Evolutionary conservation across 2,888 invertebrate genomes (phyloP).

Genomic region (Automeris io): DNA sequence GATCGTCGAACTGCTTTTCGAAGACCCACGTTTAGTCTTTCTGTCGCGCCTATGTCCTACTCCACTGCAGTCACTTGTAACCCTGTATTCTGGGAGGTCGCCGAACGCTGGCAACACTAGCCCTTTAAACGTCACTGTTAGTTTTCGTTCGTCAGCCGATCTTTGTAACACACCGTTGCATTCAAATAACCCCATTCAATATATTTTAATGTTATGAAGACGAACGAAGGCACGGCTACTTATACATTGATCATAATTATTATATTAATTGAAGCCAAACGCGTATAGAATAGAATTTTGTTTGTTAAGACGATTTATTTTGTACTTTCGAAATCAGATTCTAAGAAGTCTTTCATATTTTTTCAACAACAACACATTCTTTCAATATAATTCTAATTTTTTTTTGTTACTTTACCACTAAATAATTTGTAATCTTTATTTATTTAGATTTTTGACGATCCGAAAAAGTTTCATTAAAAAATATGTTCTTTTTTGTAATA

Average conservation of each 20-base stretch:
- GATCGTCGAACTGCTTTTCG: conserved; percentile 70
- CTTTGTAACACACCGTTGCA: conserved; percentile 19
- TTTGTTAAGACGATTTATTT: conserved; percentile 67
- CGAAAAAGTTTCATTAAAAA: conserved; percentile 76
- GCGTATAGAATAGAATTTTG: conserved; percentile 67
- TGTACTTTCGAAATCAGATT: conserved; percentile 76
- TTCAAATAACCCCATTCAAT: conserved; percentile 11
- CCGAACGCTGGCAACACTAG: conserved; percentile 32
- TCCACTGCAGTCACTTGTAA: conserved; percentile 41
- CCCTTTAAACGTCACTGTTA: conserved; percentile 34
- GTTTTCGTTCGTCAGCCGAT: conserved; percentile 27
- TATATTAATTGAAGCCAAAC: conserved; percentile 65
- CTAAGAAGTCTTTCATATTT: conserved; percentile 72
- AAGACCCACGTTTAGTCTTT: conserved; percentile 58
- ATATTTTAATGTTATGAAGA: conserved; percentile 50
- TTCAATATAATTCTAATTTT: conserved; percentile 38
- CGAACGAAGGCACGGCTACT: conserved; percentile 75
- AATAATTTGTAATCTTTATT: conserved; percentile 68
- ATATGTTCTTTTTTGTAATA: conserved; percentile 60
- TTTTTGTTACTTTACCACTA: conserved; percentile 65
- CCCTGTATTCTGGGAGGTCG: conserved; percentile 57
- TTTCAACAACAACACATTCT: conserved; percentile 65
- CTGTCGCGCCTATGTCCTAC: conserved; percentile 41
- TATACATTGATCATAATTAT: conserved; percentile 55
- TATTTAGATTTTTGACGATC: conserved; percentile 72